Percentiles rank a stretch among this genome's conserved stretches.
These are phyloP conservation scores for Proisotoma minuta DNA, from an alignment of 2,888 invertebrate genomes.

Conservation along the genomic window DNA sequence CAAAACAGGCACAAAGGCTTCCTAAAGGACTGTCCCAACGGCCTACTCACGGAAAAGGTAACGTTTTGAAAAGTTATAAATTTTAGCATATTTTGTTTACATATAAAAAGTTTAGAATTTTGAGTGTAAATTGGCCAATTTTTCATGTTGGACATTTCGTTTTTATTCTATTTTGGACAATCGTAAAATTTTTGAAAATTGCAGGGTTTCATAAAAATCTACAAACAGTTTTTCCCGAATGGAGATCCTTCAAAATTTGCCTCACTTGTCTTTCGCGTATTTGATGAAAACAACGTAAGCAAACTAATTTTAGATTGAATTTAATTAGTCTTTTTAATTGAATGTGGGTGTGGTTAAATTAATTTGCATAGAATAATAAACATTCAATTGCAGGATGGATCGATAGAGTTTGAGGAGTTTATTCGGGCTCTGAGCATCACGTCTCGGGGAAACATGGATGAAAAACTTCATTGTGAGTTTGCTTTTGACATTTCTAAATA, in stretches of 20 bases:
- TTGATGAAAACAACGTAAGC: constrained; percentile 96
- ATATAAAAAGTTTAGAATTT: neutral
- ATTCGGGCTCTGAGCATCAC: constrained; percentile 96
- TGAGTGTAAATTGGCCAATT: neutral
- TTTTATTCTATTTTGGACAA: constrained; percentile 7
- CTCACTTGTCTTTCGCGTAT: constrained; percentile 93
- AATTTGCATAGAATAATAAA: neutral
- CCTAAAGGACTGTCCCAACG: constrained; percentile 33
- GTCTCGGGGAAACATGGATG: constrained; percentile 95
- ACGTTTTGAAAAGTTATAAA: too few relatives aligned
- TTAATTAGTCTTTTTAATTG: constrained; percentile 4
- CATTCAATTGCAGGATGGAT: constrained; percentile 73
- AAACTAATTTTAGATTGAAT: neutral
- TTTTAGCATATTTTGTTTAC: too few relatives aligned
- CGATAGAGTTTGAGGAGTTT: constrained; percentile 98
- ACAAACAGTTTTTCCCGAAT: constrained; percentile 99
- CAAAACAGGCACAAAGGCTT: constrained; percentile 30
- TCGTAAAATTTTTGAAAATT: constrained; percentile 48
- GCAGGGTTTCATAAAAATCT: constrained; percentile 98
- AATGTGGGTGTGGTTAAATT: neutral
- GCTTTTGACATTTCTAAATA: neutral
- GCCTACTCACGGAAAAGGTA: constrained; percentile 37
- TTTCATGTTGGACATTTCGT: constrained; percentile 17
- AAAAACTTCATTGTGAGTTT: constrained; percentile 96
- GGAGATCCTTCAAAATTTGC: constrained; percentile 99